A percentile compares a stretch with the other conserved stretches of the same genome.
Evolutionary conservation across 2,797 vertebrate genomes (phyloP).

Genomic region (Salmo trutta): DNA sequence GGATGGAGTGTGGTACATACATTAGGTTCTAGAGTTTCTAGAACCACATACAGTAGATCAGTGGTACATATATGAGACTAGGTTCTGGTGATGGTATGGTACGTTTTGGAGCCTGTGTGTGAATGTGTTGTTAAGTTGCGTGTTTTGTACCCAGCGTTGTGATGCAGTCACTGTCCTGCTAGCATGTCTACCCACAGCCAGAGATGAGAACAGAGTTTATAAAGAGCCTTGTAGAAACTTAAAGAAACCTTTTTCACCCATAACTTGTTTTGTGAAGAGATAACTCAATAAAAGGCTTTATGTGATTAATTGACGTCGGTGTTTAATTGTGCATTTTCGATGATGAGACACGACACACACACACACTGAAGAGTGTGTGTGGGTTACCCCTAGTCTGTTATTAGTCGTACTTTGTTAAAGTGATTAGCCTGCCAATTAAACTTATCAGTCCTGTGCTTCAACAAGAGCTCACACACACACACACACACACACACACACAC

Average conservation of each 20-base stretch:
- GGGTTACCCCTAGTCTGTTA: slow-evolving; percentile 29
- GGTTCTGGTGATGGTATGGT: not conserved
- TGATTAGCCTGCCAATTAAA: slow-evolving; percentile 49
- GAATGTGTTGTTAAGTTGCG: slow-evolving; percentile 9
- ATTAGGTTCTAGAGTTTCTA: too few species aligned
- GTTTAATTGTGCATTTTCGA: slow-evolving; percentile 6
- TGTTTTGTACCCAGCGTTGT: slow-evolving; percentile 24
- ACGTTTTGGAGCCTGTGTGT: slow-evolving; percentile 2
- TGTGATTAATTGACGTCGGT: slow-evolving; percentile 6
- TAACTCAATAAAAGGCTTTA: slow-evolving; percentile 19
- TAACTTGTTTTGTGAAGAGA: slow-evolving; percentile 20
- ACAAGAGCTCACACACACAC: slow-evolving; percentile 19
- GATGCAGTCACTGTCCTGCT: not conserved
- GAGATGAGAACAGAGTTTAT: not conserved
- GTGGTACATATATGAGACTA: not conserved
- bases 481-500: slow-evolving; percentile 10
- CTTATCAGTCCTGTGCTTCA: slow-evolving; percentile 44
- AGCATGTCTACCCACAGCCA: not conserved
- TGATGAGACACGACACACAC: not conserved
- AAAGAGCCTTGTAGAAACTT: not conserved
- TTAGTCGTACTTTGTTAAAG: slow-evolving; percentile 40
- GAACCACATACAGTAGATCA: not conserved
- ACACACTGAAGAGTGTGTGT: slow-evolving; percentile 5
- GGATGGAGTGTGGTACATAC: not conserved
- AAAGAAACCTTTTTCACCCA: slow-evolving; percentile 11